Base-by-base conservation (phyloP, 2,113 vertebrate genomes). In the Cercopithecus mona region DNA sequence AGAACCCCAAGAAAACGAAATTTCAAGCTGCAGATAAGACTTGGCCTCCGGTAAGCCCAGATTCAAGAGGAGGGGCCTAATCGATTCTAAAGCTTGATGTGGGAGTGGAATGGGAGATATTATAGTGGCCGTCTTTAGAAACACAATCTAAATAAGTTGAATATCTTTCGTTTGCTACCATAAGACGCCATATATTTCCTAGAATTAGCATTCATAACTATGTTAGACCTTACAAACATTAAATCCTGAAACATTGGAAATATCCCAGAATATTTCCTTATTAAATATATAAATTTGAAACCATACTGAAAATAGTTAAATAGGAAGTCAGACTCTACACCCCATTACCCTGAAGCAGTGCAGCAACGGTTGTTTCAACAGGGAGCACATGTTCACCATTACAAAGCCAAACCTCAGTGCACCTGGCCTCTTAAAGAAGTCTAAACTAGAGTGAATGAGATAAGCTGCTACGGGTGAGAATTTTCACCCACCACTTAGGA, bases 321-420 rank as follows among this genome's bases (percentile, higher is more conserved):
- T 76, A 57, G 32, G 16, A 92, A 89, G 50, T 83, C 40, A 78
- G 68, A 50, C 85, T 76, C 55, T 40, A 43, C 1, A 20, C 0
- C 35, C 72, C 87, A 10, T 80, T 97, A 80, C 68, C 89, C 83
- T 0, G 2, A 93, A 88, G 87, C 61, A 83, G 27, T 48, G 84
- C 6, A 73, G 83, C 80, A 55, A 96, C 50, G n/a, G 82, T 79
- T 66, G 64, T 84, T 95, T 94, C 85, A 83, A 86, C 80, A 75
- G 55, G 91, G 25, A 76, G n/a, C 14, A 32, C 61, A 45, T 25
- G 38, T 82, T 98, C 81, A 78, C 32, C 16, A 40, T 96, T 90
- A 57, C 43, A 88, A 48, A 61, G 14, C 22, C 64, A 73, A 27
- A 92, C 52, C 23, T 89, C 20, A 27, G 1, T 40, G 75, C 45